Base-by-base conservation (phyloP, 2,888 invertebrate genomes). In the Agrochola litura region DNA sequence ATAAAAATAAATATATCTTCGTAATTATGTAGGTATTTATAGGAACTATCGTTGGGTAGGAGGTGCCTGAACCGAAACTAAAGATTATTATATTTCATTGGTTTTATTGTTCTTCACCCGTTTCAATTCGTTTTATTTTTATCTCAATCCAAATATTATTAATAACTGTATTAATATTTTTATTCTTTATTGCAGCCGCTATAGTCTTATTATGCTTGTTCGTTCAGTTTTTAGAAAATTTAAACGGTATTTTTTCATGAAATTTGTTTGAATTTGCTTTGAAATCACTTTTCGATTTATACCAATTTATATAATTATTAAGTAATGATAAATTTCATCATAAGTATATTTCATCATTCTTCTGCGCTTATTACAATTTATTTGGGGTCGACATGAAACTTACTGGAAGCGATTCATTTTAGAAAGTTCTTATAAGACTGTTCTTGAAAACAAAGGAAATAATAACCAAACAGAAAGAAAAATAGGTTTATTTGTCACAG, bases 21-120 rank as follows among this genome's bases (percentile, higher is more conserved):
- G 92, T 95, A 93, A 93, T 95, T 95, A 94, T 92, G 92, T 96
- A 97, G 97, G 97, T 97, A 97, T 94, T 96, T 92, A 91, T 97
- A 97, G 97, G 97, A 97, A 97, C 97, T 97, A 96, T 97, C 97
- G 97, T 97, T 97, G 96, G 96, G 93, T 95, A 93, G 95, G 95
- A 95, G 95, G 95, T 93, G 95, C 93, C 96, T 96, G 96, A 92
- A 95, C 92, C 93, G 84, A 92, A 91, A 91, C 90, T 92, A 2
- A 22, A 10, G 54, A 10, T 63, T 64, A 52, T 63, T 69, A 41
- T 30, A 71, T 64, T n/a, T 60, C 43, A 52, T 64, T 46, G 12
- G 6, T 41, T 58, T 61, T 2, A 22, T 67, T 67, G 74, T 87
- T 88, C 90, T 91, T 91, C 91, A 92, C 92, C 92, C 93, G 91